Conservation (phyloP, 2,113 vertebrate genomes). For the Proteles cristata region DNA sequence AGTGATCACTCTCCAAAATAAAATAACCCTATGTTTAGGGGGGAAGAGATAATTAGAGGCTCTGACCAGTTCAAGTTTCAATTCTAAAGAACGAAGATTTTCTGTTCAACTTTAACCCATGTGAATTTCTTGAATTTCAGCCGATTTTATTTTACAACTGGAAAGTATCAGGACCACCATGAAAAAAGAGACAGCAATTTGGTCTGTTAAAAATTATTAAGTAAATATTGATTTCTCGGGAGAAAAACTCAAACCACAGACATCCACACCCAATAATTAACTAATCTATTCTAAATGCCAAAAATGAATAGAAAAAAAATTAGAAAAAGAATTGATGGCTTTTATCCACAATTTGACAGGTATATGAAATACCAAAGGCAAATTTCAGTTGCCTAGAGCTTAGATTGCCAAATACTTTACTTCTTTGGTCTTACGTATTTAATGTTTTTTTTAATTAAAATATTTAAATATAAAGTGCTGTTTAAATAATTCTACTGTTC, state of each 20-base stretch:
- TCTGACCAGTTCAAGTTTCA: constrained; percentile 19
- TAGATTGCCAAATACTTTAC: background rate
- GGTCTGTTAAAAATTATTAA: constrained; percentile 36
- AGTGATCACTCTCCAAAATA: background rate
- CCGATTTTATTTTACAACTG: constrained; percentile 41
- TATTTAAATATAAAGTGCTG: background rate
- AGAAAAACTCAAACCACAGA: constrained; percentile 50
- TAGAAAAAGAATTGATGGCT: background rate
- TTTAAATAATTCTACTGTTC: constrained; percentile 22
- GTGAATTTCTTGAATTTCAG: constrained; percentile 25
- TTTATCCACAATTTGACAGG: background rate
- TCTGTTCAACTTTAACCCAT: constrained; percentile 19
- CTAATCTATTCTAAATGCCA: constrained; percentile 44
- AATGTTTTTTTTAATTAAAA: constrained; percentile 43
- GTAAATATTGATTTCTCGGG: constrained; percentile 60
- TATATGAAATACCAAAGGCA: background rate
- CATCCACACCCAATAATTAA: constrained; percentile 58
- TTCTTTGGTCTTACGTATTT: constrained; percentile 33
- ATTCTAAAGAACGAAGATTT: constrained; percentile 10
- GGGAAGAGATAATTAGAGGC: background rate
- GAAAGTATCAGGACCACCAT: constrained; percentile 51
- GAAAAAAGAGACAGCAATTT: constrained; percentile 32
- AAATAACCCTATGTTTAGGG: background rate
- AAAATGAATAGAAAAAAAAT: background rate
- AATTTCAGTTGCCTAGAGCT: background rate